Percentiles rank a stretch among this genome's conserved stretches.
Evolutionary conservation across 2,888 invertebrate genomes (phyloP).

Genomic region (Dyspetes luteomarginatus): DNA sequence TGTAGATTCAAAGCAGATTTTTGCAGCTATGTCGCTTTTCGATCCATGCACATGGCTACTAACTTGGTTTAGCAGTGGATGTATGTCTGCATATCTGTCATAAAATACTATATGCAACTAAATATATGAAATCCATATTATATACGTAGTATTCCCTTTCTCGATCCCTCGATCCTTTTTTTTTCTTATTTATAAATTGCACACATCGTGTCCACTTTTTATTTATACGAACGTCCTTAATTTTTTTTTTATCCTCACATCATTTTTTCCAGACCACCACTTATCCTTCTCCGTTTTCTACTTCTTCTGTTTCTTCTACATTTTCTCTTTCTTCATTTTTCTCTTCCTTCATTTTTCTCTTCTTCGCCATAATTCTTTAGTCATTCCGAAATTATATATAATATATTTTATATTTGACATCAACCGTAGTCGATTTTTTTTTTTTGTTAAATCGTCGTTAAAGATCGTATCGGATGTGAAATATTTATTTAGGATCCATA

Average conservation of each 20-base stretch:
- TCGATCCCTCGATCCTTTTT: constrained; percentile 29
- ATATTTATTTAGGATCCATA: constrained; percentile 3
- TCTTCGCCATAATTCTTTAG: constrained; percentile 57
- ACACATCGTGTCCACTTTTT: constrained; percentile 41
- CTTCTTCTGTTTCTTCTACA: background rate
- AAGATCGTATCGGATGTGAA: background rate
- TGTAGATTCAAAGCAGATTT: constrained; percentile 77
- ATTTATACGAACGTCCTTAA: no score
- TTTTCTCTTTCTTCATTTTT: constrained; percentile 20
- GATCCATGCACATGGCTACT: constrained; percentile 77
- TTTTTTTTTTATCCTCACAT: no score
- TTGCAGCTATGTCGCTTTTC: constrained; percentile 82
- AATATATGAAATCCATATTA: no score
- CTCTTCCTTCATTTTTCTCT: constrained; percentile 53
- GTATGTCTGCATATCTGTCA: constrained; percentile 75
- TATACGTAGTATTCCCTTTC: constrained; percentile 35
- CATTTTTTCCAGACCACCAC: background rate
- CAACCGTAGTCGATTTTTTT: constrained; percentile 8
- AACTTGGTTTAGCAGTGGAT: constrained; percentile 78
- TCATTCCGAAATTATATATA: constrained; percentile 38
- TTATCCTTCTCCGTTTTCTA: background rate
- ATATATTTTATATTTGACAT: background rate
- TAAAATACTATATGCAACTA: constrained; percentile 62
- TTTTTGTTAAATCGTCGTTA: constrained; percentile 14
- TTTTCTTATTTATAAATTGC: constrained; percentile 46